phyloP scores from a whole-genome alignment of 2,888 invertebrate genomes.

The Dugesia japonica region DNA sequence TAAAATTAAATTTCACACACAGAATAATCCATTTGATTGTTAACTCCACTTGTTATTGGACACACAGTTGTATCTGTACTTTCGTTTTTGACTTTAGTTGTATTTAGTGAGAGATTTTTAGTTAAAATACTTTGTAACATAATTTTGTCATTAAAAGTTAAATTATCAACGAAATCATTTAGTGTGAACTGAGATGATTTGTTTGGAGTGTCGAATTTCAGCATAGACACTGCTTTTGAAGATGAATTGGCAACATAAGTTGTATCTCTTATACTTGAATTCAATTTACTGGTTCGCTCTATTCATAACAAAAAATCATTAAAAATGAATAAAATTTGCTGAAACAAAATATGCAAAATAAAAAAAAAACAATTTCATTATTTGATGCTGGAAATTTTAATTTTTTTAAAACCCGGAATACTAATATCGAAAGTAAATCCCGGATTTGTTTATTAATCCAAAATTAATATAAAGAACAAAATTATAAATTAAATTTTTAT shows the following conservation, averaged over 20 bases:
- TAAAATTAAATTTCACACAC: background rate
- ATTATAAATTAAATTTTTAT: too few species aligned
- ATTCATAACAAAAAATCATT: background rate
- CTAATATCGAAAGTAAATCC: too few species aligned
- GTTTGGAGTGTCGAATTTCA: background rate
- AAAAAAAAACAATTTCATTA: too few species aligned
- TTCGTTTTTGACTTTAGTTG: background rate
- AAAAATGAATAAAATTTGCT: too few species aligned
- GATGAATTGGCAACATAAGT: background rate
- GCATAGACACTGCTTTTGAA: background rate
- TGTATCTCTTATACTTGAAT: background rate
- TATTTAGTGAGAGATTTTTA: background rate
- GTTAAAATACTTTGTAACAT: background rate
- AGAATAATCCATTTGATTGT: background rate
- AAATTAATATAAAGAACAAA: too few species aligned
- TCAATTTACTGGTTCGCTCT: background rate
- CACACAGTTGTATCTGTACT: background rate
- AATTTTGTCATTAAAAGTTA: background rate
- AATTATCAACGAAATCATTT: background rate
- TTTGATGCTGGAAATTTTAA: too few species aligned
- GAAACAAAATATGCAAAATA: too few species aligned
- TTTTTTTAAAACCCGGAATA: too few species aligned
- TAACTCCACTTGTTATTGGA: background rate
- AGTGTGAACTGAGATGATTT: background rate
- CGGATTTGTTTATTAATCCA: too few species aligned